phyloP scores from a whole-genome alignment of 2,797 vertebrate species.

The Emydoidea blandingii region DNA sequence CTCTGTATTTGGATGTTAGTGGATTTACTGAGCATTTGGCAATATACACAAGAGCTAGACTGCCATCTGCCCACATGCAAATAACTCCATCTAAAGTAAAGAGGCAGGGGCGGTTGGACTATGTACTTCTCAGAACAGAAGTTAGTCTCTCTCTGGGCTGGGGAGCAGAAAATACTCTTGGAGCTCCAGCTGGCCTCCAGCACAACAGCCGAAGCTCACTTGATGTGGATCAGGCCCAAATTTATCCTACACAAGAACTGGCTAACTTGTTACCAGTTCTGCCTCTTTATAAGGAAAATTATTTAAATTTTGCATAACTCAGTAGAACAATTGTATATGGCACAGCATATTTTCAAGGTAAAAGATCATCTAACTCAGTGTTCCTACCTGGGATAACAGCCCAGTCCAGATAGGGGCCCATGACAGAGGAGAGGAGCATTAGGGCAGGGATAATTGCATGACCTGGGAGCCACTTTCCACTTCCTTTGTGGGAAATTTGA shows the following conservation, averaged over 20 bases:
- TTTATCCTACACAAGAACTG: background rate
- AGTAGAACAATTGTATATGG: background rate
- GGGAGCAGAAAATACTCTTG: accelerated
- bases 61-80: background rate
- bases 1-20: background rate
- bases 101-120: background rate
- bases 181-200: background rate
- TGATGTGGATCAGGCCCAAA: background rate
- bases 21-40: background rate
- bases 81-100: no score
- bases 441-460: background rate
- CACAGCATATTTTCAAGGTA: background rate
- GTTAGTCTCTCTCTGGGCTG: accelerated
- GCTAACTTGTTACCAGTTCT: background rate
- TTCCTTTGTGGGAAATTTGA: background rate
- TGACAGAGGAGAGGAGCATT: background rate
- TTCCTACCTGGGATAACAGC: background rate
- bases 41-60: background rate
- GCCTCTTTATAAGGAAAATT: background rate
- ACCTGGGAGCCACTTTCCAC: background rate
- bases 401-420: background rate
- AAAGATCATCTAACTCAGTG: background rate
- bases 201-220: background rate
- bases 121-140: background rate
- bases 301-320: background rate